Conservation (phyloP, 1,140 invertebrate genomes). For the Phymastichus coffea region DNA sequence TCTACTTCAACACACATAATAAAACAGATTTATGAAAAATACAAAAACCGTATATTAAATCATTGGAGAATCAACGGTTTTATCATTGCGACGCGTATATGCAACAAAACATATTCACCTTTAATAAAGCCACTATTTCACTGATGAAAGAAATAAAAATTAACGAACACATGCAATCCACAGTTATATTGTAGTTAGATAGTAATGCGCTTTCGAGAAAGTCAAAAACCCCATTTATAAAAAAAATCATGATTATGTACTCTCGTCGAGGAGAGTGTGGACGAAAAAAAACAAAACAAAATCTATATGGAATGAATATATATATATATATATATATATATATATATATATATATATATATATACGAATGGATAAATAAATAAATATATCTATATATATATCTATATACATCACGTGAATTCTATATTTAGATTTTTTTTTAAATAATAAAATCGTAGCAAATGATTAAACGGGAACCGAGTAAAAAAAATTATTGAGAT, state of each 20-base stretch:
- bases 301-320: constrained; percentile 28
- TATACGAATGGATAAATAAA: constrained; percentile 26
- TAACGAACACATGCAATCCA: background rate
- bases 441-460: no score
- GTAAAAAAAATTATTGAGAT: no score
- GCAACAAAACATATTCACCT: no score
- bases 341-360: constrained; percentile 32
- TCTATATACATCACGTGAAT: no score
- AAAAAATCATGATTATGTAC: no score
- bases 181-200: constrained; percentile 15
- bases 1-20: constrained; percentile 6
- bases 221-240: constrained; percentile 28
- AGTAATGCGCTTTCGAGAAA: constrained; percentile 20
- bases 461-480: no score
- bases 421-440: no score
- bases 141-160: background rate
- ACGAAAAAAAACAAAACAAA: constrained; percentile 29
- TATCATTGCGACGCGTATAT: no score
- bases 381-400: constrained; percentile 1
- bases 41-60: no score
- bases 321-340: constrained; percentile 30
- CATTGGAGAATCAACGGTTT: no score
- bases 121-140: no score
- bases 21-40: constrained; percentile 1
- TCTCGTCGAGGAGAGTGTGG: constrained; percentile 25